Evolutionary conservation across 2,888 invertebrate species (phyloP), one percentile per base, ranked within the genome.

Genomic region (Oligia latruncula): DNA sequence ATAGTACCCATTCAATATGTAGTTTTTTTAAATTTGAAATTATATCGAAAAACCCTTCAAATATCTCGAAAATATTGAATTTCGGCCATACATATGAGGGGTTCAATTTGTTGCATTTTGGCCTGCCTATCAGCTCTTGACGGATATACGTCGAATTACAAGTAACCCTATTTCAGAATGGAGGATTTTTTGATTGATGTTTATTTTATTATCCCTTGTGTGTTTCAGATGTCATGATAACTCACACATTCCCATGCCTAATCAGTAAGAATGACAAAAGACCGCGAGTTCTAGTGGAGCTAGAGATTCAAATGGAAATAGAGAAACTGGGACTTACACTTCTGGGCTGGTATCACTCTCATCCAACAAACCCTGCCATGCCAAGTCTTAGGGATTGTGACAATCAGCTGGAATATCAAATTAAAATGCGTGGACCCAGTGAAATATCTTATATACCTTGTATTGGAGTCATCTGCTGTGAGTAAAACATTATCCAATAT

Each of bases 281-380:
- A 81, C 98, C 98, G 82, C 98, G 98, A 60, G 97, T 98, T 8
- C 97, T 98, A 81, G 98, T 98, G 0, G 99, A 99, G 93, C 95
- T 98, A 11, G 98, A 98, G 95, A 99, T 99, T 90, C 98, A 98
- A 81, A 98, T 98, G 93, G 97, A 98, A 78, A 98, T 99, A 95
- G 98, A 99, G 91, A 98, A 98, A 91, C 97, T 98, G 90, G 98
- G 98, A 77, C 97, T 99, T 64, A 98, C 98, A 8, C 95, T 99
- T 15, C 98, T 99, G 6, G 99, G 99, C 13, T 99, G 99, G 99
- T 99, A 99, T 95, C 99, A 99, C 95, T 99, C 99, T 17, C 99
- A 99, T 96, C 99, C 99, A 0, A 98, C 98, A 76, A 98, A 98
- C 87, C 98, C 98, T 77, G 98, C 99, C 1, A 98, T 99, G 90